phyloP scores from a whole-genome alignment of 2,888 invertebrate genomes.

The Calliopum simillimum region DNA sequence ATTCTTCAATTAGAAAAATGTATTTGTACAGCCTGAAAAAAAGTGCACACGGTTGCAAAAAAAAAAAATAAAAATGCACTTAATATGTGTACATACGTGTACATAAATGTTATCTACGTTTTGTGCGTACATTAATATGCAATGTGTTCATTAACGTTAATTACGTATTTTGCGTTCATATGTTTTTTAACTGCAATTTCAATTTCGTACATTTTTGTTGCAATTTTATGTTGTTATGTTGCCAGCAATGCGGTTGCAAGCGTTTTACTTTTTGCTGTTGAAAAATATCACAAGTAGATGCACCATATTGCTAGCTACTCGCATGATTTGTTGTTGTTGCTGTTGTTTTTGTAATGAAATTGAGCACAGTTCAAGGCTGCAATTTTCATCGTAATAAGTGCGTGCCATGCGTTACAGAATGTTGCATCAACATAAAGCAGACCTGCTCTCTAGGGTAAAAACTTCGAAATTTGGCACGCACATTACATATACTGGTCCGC shows the following conservation, averaged over 20 bases:
- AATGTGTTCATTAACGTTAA: conserved; percentile 18
- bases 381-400: conserved; percentile 6
- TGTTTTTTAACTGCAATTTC: not conserved
- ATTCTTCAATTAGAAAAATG: conserved; percentile 13
- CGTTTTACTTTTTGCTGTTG: conserved; percentile 13
- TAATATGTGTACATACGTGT: not conserved
- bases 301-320: too few species aligned
- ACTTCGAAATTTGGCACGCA: too few species aligned
- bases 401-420: not conserved
- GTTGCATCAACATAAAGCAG: too few species aligned
- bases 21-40: too few species aligned
- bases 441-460: too few species aligned
- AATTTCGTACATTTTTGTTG: not conserved
- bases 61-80: not conserved
- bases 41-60: too few species aligned
- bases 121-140: not conserved
- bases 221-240: conserved; percentile 3
- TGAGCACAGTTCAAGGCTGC: conserved; percentile 26
- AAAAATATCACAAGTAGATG: not conserved
- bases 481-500: too few species aligned
- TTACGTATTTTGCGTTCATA: not conserved
- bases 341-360: conserved; percentile 17
- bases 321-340: conserved; percentile 17
- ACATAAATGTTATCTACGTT: not conserved
- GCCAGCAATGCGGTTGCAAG: conserved; percentile 1